Conservation (phyloP, 2,797 vertebrate genomes). For the Enteromius mattozi region DNA sequence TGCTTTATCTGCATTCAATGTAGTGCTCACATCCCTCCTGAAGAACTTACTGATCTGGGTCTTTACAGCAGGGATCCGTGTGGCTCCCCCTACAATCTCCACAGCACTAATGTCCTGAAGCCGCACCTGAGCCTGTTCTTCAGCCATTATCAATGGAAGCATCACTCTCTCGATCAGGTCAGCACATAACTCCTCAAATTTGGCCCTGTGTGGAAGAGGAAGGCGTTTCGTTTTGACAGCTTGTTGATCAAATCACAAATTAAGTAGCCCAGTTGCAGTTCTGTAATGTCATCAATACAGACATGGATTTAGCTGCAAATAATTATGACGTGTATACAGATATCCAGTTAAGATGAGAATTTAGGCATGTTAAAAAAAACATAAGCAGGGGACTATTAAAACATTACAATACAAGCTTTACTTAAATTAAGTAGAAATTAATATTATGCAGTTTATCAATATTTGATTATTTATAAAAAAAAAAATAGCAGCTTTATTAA, state of each 20-base stretch:
- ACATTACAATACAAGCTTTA: background rate
- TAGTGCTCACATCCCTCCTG: slow-evolving; percentile 80
- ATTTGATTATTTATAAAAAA: background rate
- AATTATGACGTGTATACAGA: background rate
- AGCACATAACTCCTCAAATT: slow-evolving; percentile 81
- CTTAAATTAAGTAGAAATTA: background rate
- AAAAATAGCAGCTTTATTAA: background rate
- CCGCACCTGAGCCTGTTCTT: slow-evolving; percentile 77
- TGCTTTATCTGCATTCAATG: slow-evolving; percentile 83
- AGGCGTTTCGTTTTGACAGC: background rate
- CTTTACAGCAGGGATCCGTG: slow-evolving; percentile 81
- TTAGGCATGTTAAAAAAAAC: background rate
- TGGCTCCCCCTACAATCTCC: slow-evolving; percentile 83
- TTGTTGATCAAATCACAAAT: background rate
- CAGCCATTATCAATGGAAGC: slow-evolving; percentile 70
- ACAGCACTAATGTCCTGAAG: slow-evolving; percentile 79
- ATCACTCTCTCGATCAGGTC: slow-evolving; percentile 79
- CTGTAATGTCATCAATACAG: background rate
- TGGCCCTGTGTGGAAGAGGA: slow-evolving; percentile 68
- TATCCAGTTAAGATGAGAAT: background rate
- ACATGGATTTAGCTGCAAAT: background rate
- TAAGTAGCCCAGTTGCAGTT: background rate
- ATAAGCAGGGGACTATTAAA: background rate
- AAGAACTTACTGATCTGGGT: slow-evolving; percentile 81
- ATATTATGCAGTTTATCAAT: background rate